Base-by-base conservation (phyloP, 2,888 invertebrate species). In the Nemotelus nigrinus region DNA sequence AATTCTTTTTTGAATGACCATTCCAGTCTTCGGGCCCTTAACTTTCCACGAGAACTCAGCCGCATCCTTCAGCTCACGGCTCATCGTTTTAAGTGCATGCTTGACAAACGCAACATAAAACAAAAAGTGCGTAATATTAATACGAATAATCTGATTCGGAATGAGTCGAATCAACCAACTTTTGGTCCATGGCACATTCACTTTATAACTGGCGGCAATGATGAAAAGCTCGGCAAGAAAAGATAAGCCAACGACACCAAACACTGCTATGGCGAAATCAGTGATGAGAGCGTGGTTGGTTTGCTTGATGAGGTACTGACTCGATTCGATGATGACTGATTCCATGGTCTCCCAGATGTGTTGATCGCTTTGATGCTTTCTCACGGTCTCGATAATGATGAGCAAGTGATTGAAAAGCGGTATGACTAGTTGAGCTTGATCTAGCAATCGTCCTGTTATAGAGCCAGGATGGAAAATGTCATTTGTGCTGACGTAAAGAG, bases 61-160 rank as follows among this genome's bases (percentile, higher is more conserved):
- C 3, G 55, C 45, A 50, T 55, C 64, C 43, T 76, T 50, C 25
- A 76, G 44, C 44, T 65, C 76, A 45, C 44, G 43, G 2, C 45
- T 4, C 0, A 65, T 48, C 39, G 47, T 76, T 25, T 76, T 44
- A 53, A 76, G 25, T 47, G 43, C 53, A 65, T 76, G 53, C 43
- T 4, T 43, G 5, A 76, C 53, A 4, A 65, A 64, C 3, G 39
- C 7, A 6, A 77, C 71, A 50, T 70, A 77, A 25, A 77, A 50
- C 70, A 70, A 44, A 60, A 44, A 60, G 45, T 77, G 60, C 10
- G 50, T 10, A 39, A 77, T 7, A 63, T 45, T 70, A 3, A 77
- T 48, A 43, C 77, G 77, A 50, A 77, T 77, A 45, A 77, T 48
- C 63, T 77, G 77, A 60, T 63, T 60, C 43, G 77, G 43, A 3